Percentiles rank a stretch among this genome's conserved stretches.
Conservation (phyloP, 2,113 vertebrate species). For the Neoarius graeffei region DNA sequence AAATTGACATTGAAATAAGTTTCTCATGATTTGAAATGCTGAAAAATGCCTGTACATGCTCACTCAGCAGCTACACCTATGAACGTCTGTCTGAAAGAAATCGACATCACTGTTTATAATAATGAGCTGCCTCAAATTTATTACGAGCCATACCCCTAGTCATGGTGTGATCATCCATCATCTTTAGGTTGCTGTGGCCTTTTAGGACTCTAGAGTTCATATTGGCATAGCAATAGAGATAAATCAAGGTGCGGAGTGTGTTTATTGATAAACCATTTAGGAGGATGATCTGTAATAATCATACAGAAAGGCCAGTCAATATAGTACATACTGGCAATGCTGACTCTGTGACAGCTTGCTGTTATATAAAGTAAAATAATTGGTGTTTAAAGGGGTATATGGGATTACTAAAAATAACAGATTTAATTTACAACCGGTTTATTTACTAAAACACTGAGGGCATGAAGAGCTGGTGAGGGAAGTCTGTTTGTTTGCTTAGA, state of each 20-base stretch:
- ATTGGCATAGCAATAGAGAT: slow-evolving; percentile 81
- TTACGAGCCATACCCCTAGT: slow-evolving; percentile 72
- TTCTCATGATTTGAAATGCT: neutral
- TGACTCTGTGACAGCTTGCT: slow-evolving; percentile 53
- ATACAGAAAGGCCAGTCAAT: slow-evolving; percentile 75
- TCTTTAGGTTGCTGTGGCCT: slow-evolving; percentile 58
- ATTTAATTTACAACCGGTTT: neutral
- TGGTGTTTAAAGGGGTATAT: neutral
- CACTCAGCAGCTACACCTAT: slow-evolving; percentile 31
- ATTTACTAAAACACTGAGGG: neutral
- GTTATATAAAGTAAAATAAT: neutral
- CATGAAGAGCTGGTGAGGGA: too few species aligned
- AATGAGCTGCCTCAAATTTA: slow-evolving; percentile 63
- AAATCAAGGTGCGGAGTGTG: slow-evolving; percentile 71
- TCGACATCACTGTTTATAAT: slow-evolving; percentile 47
- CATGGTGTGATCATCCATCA: slow-evolving; percentile 69
- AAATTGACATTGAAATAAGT: neutral
- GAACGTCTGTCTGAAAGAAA: slow-evolving; percentile 32
- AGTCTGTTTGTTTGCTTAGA: too few species aligned
- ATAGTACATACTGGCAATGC: slow-evolving; percentile 59
- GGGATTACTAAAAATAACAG: neutral
- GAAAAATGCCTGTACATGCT: neutral
- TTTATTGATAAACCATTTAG: slow-evolving; percentile 81
- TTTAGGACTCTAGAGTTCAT: slow-evolving; percentile 78
- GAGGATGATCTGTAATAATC: slow-evolving; percentile 86